A percentile compares a stretch with the other conserved stretches of the same genome.
Evolutionary conservation across 2,113 vertebrate species (phyloP).

Genomic region (Petromus typicus): DNA sequence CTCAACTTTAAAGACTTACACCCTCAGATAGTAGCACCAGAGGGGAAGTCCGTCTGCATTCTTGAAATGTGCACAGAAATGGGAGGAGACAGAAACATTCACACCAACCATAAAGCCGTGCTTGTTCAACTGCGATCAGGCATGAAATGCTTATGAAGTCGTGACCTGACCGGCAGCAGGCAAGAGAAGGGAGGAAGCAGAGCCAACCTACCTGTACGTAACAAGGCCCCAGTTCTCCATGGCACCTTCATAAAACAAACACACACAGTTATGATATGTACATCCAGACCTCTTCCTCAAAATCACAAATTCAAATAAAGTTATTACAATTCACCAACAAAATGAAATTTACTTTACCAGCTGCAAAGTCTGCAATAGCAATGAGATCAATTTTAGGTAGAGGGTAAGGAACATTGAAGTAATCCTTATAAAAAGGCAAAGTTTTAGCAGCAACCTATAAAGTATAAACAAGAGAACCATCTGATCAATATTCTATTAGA

Average conservation of each 20-base stretch:
- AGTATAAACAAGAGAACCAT: constrained; percentile 74
- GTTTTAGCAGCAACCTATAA: constrained; percentile 98
- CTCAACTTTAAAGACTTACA: constrained; percentile 61
- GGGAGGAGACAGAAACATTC: constrained; percentile 34
- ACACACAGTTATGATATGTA: constrained; percentile 84
- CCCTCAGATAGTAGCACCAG: constrained; percentile 19
- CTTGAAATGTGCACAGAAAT: constrained; percentile 22
- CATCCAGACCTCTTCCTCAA: constrained; percentile 79
- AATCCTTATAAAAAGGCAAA: constrained; percentile 99
- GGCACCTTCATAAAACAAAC: constrained; percentile 95
- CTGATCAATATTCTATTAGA: constrained; percentile 65
- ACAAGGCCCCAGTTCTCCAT: constrained; percentile 99
- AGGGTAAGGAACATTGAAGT: constrained; percentile 99
- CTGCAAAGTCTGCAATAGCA: constrained; percentile 99
- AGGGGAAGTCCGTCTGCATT: constrained; percentile 53
- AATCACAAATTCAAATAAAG: constrained; percentile 82
- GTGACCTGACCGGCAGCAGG: no score
- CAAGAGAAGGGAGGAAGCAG: constrained; percentile 47
- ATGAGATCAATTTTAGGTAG: constrained; percentile 99
- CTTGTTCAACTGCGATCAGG: constrained; percentile 50
- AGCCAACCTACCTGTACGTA: constrained; percentile 95
- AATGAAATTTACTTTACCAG: constrained; percentile 93
- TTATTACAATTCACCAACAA: constrained; percentile 83
- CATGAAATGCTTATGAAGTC: constrained; percentile 44
- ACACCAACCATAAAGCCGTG: constrained; percentile 46